Percentiles rank a stretch among this genome's conserved stretches.
phyloP scores from a whole-genome alignment of 1,140 invertebrate genomes.

The Physella acuta region DNA sequence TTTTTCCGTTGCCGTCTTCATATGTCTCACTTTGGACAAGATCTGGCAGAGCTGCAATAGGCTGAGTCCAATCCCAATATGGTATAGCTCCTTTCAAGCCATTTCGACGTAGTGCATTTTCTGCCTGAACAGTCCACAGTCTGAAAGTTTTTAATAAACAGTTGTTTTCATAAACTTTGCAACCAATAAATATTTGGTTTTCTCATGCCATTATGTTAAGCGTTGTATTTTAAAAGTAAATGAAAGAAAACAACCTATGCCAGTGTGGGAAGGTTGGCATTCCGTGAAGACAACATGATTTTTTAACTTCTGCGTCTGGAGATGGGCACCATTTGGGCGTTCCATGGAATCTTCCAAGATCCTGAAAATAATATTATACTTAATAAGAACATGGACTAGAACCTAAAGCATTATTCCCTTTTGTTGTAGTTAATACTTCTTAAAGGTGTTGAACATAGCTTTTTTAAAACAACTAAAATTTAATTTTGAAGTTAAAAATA shows the following conservation, averaged over 20 bases:
- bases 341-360: constrained; percentile 33
- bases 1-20: constrained; percentile 21
- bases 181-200: not conserved
- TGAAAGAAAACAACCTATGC: constrained; percentile 27
- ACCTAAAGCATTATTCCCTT: not conserved
- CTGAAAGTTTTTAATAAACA: not conserved
- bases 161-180: not conserved
- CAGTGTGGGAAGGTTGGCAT: constrained; percentile 37
- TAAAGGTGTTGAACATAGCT: not conserved
- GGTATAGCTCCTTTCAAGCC: constrained; percentile 29
- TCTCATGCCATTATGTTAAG: not conserved
- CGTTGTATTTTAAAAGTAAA: not conserved
- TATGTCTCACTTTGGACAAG: constrained; percentile 20
- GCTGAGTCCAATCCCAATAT: constrained; percentile 39
- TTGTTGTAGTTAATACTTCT: not conserved
- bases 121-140: constrained; percentile 25
- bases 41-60: constrained; percentile 24
- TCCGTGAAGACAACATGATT: constrained; percentile 33
- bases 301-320: constrained; percentile 21
- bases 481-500: too few species aligned
- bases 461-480: too few species aligned
- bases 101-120: constrained; percentile 24
- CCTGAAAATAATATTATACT: constrained; percentile 8
- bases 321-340: constrained; percentile 29
- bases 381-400: not conserved